phyloP scores from a whole-genome alignment of 2,888 invertebrate genomes.

The Pyrochroa serraticornis region DNA sequence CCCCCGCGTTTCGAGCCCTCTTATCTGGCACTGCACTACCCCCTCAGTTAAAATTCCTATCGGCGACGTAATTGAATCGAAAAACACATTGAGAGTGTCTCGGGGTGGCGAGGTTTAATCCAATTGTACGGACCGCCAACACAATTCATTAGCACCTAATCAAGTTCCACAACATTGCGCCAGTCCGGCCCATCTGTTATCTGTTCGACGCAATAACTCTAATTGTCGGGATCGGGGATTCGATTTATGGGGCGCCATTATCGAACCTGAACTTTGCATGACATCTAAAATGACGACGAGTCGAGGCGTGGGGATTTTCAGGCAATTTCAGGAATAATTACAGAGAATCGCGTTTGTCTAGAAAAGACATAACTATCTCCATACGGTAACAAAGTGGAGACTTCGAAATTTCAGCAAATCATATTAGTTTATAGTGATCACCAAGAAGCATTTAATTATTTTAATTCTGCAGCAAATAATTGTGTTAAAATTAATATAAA shows the following conservation, averaged over 20 bases:
- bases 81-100: slow-evolving; percentile 49
- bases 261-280: too few species aligned
- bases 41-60: slow-evolving; percentile 48
- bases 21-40: slow-evolving; percentile 40
- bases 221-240: slow-evolving; percentile 1
- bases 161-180: slow-evolving; percentile 55
- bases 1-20: slow-evolving; percentile 35
- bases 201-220: slow-evolving; percentile 43
- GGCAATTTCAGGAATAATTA: too few species aligned
- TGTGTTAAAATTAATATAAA: too few species aligned
- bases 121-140: slow-evolving; percentile 51
- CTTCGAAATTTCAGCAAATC: too few species aligned
- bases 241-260: not conserved
- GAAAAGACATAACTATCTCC: too few species aligned
- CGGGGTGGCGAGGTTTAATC: slow-evolving; percentile 46
- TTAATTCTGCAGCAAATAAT: too few species aligned
- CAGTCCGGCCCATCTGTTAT: slow-evolving; percentile 50
- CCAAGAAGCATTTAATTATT: too few species aligned
- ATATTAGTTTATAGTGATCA: too few species aligned
- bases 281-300: too few species aligned
- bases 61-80: slow-evolving; percentile 50
- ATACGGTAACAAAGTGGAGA: too few species aligned
- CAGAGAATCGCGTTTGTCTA: too few species aligned
- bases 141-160: slow-evolving; percentile 56
- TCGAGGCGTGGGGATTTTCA: too few species aligned